Evolutionary conservation across 2,888 invertebrate genomes (phyloP), one percentile per base, ranked within the genome.

Genomic region (Melinopterus prodromus): DNA sequence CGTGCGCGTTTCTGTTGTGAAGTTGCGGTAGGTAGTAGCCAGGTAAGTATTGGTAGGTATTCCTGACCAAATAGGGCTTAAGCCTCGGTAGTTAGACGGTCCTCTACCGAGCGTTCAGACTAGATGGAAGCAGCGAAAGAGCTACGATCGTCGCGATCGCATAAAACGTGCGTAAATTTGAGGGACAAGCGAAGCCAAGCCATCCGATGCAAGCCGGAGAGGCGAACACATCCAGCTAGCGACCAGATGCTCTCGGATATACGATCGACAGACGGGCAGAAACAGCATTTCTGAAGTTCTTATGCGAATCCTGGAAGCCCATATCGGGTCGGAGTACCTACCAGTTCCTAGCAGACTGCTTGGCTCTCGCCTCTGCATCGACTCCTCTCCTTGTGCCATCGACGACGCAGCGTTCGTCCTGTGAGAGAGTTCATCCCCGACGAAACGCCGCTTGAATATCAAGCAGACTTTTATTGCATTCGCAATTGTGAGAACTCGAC

Each of bases 371-470:
- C n/a, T n/a, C 35, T 14, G 15, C 15, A 26, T n/a, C 26, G 26
- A 26, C 26, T 26, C 26, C 26, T 26, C 26, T 26, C 26, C 26
- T 26, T 26, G 26, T 26, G 26, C 26, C 26, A 26, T 26, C 26
- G 26, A 26, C 26, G 1, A 26, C 9, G 71, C 35, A 12, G 2
- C 35, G 16, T 71, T 1, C 9, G 70, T 16, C 15, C 15, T 71
- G 71, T 26, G 71, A 71, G 71, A 71, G 71, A 71, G 16, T 26
- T 26, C 53, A 53, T 7, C 53, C 12, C 53, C 53, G 53, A 86
- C 86, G 53, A 86, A 88, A 88, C 88, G 88, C 87, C 88, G 84
- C 87, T 83, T 87, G 88, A 87, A 88, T 88, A 87, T 87, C 86
- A 86, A 88, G 87, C 84, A 84, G 85, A 84, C 87, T 85, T 88